phyloP scores from a whole-genome alignment of 2,797 vertebrate genomes.

The Margarornis squamiger region DNA sequence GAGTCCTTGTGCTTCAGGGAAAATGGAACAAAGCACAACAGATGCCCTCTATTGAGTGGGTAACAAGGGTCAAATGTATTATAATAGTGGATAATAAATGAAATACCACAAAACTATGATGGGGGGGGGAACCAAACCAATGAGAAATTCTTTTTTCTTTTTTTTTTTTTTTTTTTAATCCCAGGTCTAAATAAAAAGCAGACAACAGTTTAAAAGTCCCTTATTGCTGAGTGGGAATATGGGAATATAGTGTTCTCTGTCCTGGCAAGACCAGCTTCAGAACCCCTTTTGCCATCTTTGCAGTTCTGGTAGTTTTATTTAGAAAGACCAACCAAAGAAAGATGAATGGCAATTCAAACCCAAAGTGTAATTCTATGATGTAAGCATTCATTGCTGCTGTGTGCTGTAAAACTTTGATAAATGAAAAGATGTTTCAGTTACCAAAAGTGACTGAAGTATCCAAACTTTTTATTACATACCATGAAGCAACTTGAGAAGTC shows the following conservation, averaged over 20 bases:
- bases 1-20: background rate
- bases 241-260: background rate
- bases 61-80: background rate
- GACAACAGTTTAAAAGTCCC: background rate
- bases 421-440: background rate
- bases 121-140: rapidly evolving
- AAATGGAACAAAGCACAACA: background rate
- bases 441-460: background rate
- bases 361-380: background rate
- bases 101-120: background rate
- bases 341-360: background rate
- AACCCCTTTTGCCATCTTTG: background rate
- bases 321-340: background rate
- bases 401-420: background rate
- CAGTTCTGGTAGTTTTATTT: background rate
- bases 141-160: background rate
- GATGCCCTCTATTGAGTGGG: background rate
- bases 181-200: background rate
- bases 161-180: background rate
- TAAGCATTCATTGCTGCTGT: background rate
- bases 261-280: background rate
- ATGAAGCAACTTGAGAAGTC: background rate
- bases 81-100: background rate
- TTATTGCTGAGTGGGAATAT: background rate
- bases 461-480: background rate